A percentile compares a stretch with the other conserved stretches of the same genome.
These are phyloP conservation scores for Luperina testacea DNA, from an alignment of 2,888 invertebrate species.

Conservation along the genomic window DNA sequence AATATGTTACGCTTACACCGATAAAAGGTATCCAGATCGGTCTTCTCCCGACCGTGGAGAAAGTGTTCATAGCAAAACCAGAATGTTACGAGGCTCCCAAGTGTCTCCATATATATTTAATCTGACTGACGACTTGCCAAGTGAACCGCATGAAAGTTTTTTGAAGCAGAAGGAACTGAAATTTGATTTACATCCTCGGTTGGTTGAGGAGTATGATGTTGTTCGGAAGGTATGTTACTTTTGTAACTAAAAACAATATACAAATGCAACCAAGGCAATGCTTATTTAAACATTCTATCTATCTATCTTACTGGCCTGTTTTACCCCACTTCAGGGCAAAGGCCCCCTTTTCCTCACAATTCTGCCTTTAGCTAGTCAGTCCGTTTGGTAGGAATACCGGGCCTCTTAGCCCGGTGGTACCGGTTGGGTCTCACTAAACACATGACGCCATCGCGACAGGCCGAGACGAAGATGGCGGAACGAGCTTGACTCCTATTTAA, in stretches of 20 bases:
- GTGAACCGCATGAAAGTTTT: slow-evolving; percentile 90
- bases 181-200: slow-evolving; percentile 80
- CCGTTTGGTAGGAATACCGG: not conserved
- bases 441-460: too few species aligned
- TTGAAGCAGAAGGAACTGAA: slow-evolving; percentile 89
- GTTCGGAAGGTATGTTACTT: slow-evolving; percentile 83
- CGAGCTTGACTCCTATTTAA: not conserved
- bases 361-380: not conserved
- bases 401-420: too few species aligned
- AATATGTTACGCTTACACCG: slow-evolving; percentile 81
- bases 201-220: slow-evolving; percentile 82
- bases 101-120: slow-evolving; percentile 92
- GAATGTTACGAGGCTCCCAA: slow-evolving; percentile 81
- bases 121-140: slow-evolving; percentile 91
- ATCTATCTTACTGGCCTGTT: not conserved
- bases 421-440: too few species aligned
- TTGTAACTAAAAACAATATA: not conserved
- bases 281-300: not conserved
- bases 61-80: slow-evolving; percentile 77
- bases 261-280: not conserved
- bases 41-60: slow-evolving; percentile 73
- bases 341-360: not conserved
- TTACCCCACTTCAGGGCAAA: not conserved
- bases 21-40: slow-evolving; percentile 75
- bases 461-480: too few species aligned